Base-by-base conservation (phyloP, 2,113 vertebrate genomes). In the Apistogramma diplotaenia region DNA sequence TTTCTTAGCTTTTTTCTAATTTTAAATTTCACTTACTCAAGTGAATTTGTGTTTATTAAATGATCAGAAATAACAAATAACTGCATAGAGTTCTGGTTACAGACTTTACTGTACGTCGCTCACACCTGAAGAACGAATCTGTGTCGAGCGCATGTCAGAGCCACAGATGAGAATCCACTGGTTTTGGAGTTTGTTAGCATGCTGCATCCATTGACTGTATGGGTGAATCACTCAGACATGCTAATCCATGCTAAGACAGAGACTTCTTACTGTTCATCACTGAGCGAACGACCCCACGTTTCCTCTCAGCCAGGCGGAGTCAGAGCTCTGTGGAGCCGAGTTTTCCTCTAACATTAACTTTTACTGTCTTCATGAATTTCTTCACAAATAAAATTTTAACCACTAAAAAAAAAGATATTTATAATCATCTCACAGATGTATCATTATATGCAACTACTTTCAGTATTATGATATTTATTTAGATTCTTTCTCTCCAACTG, bases 91-190 rank as follows among this genome's bases (percentile, higher is more conserved):
- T 49, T 18, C 3, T 53, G 18, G 62, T 67, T 12, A 49, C 40
- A 29, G 62, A 49, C 16, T 67, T 67, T 27, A 67, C 23, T 27
- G 40, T 40, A 67, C 0, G 2, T 46, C 0, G 2, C 62, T 4
- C 62, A 27, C 8, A 16, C 8, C 21, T n/a, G 10, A 65, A 46
- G 61, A 65, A 43, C 61, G 3, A 65, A 46, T 43, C 21, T 5
- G 15, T 18, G 18, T 25, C 15, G 0, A 67, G 0, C 46, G 0
- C 5, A 25, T 1, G 0, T 9, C 49, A 3, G 9, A 67, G 40
- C 46, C 27, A 27, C 31, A 31, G 31, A 31, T 31, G 31, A 31
- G 7, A 6, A 9, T 35, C 33, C 33, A 35, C 15, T 18, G 61
- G 61, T 65, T 65, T 65, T 43, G 35, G 0, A 65, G 13, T 67